Evolutionary conservation across 23 tunicate genomes (phyloP).

Genomic region (Diplosoma virens): DNA sequence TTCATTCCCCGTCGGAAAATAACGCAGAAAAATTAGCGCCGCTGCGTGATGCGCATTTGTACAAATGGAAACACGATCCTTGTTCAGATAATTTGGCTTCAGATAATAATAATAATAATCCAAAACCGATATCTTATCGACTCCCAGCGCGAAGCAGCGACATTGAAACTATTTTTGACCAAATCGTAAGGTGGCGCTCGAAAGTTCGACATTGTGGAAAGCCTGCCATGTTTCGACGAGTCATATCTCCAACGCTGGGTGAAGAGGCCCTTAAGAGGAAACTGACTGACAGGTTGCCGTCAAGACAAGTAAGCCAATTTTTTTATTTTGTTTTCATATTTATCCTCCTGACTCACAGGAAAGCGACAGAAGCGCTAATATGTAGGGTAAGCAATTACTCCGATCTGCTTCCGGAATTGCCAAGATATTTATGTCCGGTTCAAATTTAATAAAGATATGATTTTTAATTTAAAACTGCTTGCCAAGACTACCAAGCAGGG

Average conservation of each 20-base stretch:
- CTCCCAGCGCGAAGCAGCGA: not conserved
- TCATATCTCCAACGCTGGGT: conserved; percentile 87
- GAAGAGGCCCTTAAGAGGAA: conserved; percentile 70
- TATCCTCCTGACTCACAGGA: too few relatives aligned
- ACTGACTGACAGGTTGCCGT: conserved; percentile 79
- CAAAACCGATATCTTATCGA: not conserved
- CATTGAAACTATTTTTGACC: conserved; percentile 37
- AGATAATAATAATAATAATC: not conserved
- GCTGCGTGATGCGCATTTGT: conserved; percentile 16
- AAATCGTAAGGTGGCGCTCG: conserved; percentile 65
- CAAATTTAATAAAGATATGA: too few relatives aligned
- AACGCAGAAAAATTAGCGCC: conserved; percentile 5
- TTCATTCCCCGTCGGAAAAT: not conserved
- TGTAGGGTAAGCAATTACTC: too few relatives aligned
- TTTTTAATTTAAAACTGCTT: too few relatives aligned
- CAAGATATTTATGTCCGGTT: too few relatives aligned
- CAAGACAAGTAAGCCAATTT: conserved; percentile 50
- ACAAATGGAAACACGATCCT: conserved; percentile 23
- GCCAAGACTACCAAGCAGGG: too few relatives aligned
- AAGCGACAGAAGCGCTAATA: too few relatives aligned
- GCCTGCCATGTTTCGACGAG: conserved; percentile 64
- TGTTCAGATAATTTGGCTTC: not conserved
- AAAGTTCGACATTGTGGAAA: conserved; percentile 64
- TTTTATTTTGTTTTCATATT: too few relatives aligned
- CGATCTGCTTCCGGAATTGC: too few relatives aligned